Evolutionary conservation across 1,140 invertebrate genomes (phyloP).

Genomic region (Lordiphosa clarofinis): DNA sequence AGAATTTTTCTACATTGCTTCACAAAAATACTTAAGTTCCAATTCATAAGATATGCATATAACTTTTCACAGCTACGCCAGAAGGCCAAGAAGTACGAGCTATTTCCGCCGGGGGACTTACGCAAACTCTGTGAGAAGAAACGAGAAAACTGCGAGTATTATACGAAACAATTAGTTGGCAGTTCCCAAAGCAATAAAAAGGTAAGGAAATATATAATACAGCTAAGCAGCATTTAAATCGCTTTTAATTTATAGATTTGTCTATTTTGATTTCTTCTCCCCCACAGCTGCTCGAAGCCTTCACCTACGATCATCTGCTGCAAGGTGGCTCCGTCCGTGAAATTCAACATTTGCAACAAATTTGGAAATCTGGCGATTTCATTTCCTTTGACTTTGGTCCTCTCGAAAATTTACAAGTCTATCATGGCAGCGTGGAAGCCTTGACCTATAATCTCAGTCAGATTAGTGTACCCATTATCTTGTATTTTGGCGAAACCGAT

Average conservation of each 20-base stretch:
- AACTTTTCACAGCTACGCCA: slow-evolving; percentile 35
- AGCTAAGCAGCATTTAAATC: too few relatives aligned
- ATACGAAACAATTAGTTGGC: slow-evolving; percentile 48
- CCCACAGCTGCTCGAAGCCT: slow-evolving; percentile 46
- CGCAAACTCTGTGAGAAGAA: slow-evolving; percentile 41
- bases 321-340: slow-evolving; percentile 61
- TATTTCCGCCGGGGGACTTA: slow-evolving; percentile 50
- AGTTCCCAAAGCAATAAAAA: slow-evolving; percentile 52
- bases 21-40: neutral
- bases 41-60: neutral
- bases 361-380: slow-evolving; percentile 76
- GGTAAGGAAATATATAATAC: slow-evolving; percentile 15
- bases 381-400: slow-evolving; percentile 65
- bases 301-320: slow-evolving; percentile 60
- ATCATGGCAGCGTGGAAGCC: slow-evolving; percentile 78
- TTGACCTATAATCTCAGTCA: slow-evolving; percentile 82
- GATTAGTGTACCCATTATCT: slow-evolving; percentile 83
- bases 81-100: slow-evolving; percentile 39
- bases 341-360: slow-evolving; percentile 63
- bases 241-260: too few relatives aligned
- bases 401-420: slow-evolving; percentile 79
- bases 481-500: slow-evolving; percentile 88
- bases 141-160: slow-evolving; percentile 47
- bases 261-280: too few relatives aligned
- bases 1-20: too few relatives aligned